Evolutionary conservation across 1,140 invertebrate species (phyloP).

Genomic region (Lutraria rhynchaena): DNA sequence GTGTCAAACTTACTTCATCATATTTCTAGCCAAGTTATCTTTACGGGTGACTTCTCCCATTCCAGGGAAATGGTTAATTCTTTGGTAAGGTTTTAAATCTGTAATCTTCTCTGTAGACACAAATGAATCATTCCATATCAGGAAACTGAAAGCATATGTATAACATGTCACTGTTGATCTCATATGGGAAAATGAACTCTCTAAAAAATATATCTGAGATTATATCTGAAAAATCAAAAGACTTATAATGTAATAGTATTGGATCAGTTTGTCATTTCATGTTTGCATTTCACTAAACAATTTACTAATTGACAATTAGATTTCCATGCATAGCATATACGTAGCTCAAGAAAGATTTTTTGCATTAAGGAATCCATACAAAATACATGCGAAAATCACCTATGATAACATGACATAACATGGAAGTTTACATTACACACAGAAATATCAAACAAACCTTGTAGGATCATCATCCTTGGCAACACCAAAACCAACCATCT

Average conservation of each 20-base stretch:
- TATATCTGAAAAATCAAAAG: not conserved
- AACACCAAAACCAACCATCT: slow-evolving; percentile 76
- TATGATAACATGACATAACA: too few species aligned
- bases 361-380: too few species aligned
- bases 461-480: slow-evolving; percentile 78
- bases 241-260: not conserved
- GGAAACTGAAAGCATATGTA: slow-evolving; percentile 77
- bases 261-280: not conserved
- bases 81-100: slow-evolving; percentile 81
- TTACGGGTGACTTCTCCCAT: slow-evolving; percentile 82
- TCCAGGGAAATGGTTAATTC: slow-evolving; percentile 82
- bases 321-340: too few species aligned
- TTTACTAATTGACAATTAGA: too few species aligned
- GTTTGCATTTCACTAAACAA: too few species aligned
- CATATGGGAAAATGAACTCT: not conserved
- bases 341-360: too few species aligned
- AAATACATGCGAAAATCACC: too few species aligned
- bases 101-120: slow-evolving; percentile 80
- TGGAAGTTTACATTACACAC: too few species aligned
- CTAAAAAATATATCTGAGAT: not conserved
- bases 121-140: slow-evolving; percentile 82
- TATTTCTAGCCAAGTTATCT: slow-evolving; percentile 81
- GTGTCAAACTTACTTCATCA: slow-evolving; percentile 77
- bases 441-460: slow-evolving; percentile 67
- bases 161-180: not conserved